Evolutionary conservation across 2,113 vertebrate genomes (phyloP), one percentile per base, ranked within the genome.

Genomic region (Pipra filicauda): DNA sequence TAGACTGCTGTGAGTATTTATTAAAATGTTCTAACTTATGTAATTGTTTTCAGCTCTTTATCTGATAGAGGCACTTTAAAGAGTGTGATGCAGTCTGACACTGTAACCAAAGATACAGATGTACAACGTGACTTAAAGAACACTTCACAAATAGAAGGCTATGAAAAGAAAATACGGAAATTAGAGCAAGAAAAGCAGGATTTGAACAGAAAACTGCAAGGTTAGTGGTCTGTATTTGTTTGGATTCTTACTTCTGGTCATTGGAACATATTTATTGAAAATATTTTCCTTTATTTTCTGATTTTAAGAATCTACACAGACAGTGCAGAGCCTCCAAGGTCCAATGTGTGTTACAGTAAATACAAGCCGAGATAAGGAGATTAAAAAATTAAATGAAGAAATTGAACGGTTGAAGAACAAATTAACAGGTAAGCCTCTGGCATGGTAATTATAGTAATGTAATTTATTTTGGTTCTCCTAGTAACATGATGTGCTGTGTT

Each of bases 111-210:
- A 89, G 98, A 97, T 57, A 95, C 59, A 33, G 98, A 97, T 9
- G 97, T 97, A 41, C 98, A 97, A 69, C 97, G 92, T 9, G 98
- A 98, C 22, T 82, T 97, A 64, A 98, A 97, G 95, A 98, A 95
- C 48, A 98, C 98, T 74, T 93, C 98, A 93, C 99, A 99, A 91
- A 97, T 98, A n/a, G 99, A 99, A 79, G 98, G 98, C 5, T 99
- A 99, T 4, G 98, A 99, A 91, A 98, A 98, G 91, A 98, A 98
- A 96, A 99, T 99, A 93, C 97, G 98, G 20, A 97, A 99, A 17
- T 98, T 99, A 78, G 99, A 99, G 93, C 98, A 99, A 93, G 99
- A 99, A 96, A 99, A 99, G 73, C 98, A 98, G 88, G 99, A 99
- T 96, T 98, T 99, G 78, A 99, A 97, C 97, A 98, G 98, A 85